phyloP scores from a whole-genome alignment of 2,888 invertebrate genomes.

The Erpobdella octoculata region DNA sequence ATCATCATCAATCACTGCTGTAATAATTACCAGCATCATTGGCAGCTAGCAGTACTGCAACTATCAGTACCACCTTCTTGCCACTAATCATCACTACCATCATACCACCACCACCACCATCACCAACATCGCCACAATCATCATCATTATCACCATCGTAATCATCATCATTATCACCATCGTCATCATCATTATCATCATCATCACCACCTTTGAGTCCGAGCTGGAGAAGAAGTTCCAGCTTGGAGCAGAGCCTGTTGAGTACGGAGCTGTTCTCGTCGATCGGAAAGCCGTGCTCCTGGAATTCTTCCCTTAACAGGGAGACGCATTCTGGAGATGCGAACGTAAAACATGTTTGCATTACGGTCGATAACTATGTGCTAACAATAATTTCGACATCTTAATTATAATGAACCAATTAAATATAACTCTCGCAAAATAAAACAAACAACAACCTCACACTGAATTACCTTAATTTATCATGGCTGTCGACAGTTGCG shows the following conservation, averaged over 20 bases:
- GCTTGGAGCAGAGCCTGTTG: slow-evolving; percentile 52
- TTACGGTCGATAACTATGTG: too few relatives aligned
- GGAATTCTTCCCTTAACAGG: slow-evolving; percentile 44
- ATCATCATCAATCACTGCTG: too few relatives aligned
- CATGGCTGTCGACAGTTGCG: too few relatives aligned
- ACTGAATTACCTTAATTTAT: too few relatives aligned
- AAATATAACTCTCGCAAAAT: too few relatives aligned
- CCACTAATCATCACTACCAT: neutral
- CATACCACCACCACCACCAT: neutral
- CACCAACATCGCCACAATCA: slow-evolving; percentile 10
- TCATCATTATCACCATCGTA: slow-evolving; percentile 18
- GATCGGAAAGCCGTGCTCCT: slow-evolving; percentile 44
- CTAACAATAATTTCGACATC: too few relatives aligned
- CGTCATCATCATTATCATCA: slow-evolving; percentile 6
- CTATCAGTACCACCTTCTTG: neutral
- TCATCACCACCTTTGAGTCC: slow-evolving; percentile 49
- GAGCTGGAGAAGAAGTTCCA: slow-evolving; percentile 50
- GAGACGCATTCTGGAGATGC: slow-evolving; percentile 47
- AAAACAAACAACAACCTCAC: too few relatives aligned
- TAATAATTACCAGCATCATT: too few relatives aligned
- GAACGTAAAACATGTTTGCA: too few relatives aligned
- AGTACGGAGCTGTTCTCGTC: slow-evolving; percentile 50
- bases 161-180: slow-evolving; percentile 16
- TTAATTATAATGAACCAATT: too few relatives aligned
- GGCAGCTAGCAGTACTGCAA: neutral